Evolutionary conservation across 92 coral and sea anemone species (phyloP), one percentile per base, ranked within the genome.

Genomic region (Porites evermanni): DNA sequence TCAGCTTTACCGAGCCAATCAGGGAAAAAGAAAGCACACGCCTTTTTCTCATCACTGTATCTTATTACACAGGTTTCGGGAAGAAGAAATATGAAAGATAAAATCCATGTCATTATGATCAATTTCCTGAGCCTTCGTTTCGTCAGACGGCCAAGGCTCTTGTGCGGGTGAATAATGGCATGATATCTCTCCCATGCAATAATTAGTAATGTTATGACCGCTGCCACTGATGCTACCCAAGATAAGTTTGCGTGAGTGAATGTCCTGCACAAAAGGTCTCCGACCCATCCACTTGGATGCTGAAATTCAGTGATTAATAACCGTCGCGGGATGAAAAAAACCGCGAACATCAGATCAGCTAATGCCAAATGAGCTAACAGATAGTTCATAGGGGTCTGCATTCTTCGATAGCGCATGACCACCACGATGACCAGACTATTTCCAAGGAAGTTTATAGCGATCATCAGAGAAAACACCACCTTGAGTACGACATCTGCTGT

Each of bases 301-400:
- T 67, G 69, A 56, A 84, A 92, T 72, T 85, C 77, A 21, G 87
- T 85, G 53, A 59, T 64, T 6, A 89, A 66, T 1, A 86, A 53
- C 61, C 75, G 56, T 18, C 90, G 84, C 32, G 92, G 92, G 12
- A 89, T 53, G 29, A 81, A 64, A 17, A 89, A 92, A 9, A 86
- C 6, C 10, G 88, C 95, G 0, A 86, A 61, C 12, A 92, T 19
- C n/a, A 92, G 79, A 64, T 92, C 95, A 38, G 92, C 83, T 4
- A 92, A 21, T 2, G 95, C 95, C 12, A 92, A 67, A 72, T 89
- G 79, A 38, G 90, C 82, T 17, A 92, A 69, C 44, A 92, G 78
- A 60, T 84, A 92, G 88, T 92, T 92, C 95, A 92, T 92, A 1
- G 95, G 92, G 6, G 92, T 88, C 17, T 68, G 88, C 95, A 92